These are phyloP conservation scores for Brachionus paranguensis DNA, from an alignment of 1,140 invertebrate genomes.

Conservation along the genomic window DNA sequence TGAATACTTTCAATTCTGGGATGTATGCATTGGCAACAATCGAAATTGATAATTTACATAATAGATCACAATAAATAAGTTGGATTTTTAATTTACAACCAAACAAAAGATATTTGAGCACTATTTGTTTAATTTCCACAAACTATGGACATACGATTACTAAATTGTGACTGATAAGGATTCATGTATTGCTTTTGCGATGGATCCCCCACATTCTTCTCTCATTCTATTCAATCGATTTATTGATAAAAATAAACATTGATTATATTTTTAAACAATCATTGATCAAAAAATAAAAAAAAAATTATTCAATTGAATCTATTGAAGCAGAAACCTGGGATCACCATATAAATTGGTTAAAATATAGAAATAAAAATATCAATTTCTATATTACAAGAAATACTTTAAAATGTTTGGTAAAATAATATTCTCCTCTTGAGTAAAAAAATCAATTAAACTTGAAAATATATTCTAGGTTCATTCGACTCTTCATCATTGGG, in stretches of 20 bases:
- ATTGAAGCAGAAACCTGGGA: background rate
- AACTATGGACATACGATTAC: background rate
- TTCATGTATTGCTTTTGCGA: background rate
- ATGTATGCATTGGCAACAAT: background rate
- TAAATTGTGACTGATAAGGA: background rate
- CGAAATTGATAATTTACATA: background rate
- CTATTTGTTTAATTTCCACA: background rate
- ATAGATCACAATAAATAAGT: background rate
- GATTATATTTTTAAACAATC: background rate
- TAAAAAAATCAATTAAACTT: no score
- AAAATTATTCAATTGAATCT: background rate
- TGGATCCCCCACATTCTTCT: background rate
- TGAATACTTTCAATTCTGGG: background rate
- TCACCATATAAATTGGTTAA: background rate
- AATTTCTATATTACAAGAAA: background rate
- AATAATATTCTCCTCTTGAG: background rate
- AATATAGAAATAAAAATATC: background rate
- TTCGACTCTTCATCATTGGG: background rate
- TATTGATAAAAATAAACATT: background rate
- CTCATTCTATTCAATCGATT: background rate
- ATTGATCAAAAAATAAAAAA: background rate
- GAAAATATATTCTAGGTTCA: no score
- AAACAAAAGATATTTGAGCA: background rate
- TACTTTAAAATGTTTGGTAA: background rate
- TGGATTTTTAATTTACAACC: background rate